Base-by-base conservation (phyloP, 2,113 vertebrate genomes). In the Phoxinus phoxinus region DNA sequence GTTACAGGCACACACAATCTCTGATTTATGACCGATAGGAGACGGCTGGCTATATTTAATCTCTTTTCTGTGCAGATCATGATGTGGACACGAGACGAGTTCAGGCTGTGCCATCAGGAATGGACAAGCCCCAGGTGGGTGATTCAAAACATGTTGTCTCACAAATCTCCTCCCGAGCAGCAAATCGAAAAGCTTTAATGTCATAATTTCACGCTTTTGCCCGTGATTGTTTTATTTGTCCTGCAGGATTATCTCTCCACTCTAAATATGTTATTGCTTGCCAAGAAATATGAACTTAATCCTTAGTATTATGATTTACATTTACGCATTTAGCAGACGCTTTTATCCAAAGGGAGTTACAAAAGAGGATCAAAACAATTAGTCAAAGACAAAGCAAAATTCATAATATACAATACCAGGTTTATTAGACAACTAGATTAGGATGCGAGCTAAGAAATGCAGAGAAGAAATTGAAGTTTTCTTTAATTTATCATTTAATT, bases 121-220 rank as follows among this genome's bases (percentile, higher is more conserved):
- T 97, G 91, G 96, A 96, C 90, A 96, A 95, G 86, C 96, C 96
- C 89, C 96, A 96, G 96, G 96, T 97, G 94, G 25, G 95, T 95
- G 86, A 27, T 27, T 94, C 78, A 37, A 69, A 78, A 32, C 48
- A 72, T 25, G 48, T 23, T 32, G 0, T 79, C 48, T 25, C 48
- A 6, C 25, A 72, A 37, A 77, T 51, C 73, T 56, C n/a, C 12
- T n/a, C n/a, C 32, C 1, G 3, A 8, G 13, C 21, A 41, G 76
- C 7, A 10, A 46, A 30, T 30, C 17, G 17, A 19, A 30, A 73
- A 63, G n/a, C 19, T 32, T 15, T 3, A 15, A 9, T 46, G 11
- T 27, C 44, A 17, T 32, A 32, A 77, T 56, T 53, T 77, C 46
- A 35, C 46, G 48, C 48, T 77, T 35, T 21, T 53, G 35, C 35